phyloP scores from a whole-genome alignment of 2,113 vertebrate species.

The human region DNA sequence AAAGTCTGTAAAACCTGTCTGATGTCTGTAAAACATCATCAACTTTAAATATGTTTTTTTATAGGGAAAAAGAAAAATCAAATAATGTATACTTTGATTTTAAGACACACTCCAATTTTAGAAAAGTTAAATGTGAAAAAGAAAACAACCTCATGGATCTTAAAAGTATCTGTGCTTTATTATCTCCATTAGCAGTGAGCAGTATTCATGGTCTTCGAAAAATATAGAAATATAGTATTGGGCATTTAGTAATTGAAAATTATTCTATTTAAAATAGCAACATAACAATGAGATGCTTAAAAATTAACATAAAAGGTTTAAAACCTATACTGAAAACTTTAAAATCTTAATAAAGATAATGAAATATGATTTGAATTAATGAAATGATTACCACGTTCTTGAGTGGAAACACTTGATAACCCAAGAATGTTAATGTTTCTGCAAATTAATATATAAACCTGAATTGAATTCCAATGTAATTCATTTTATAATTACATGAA shows the following conservation, averaged over 20 bases:
- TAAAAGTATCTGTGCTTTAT: neutral
- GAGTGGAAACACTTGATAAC: neutral
- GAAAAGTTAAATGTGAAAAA: slow-evolving; percentile 9
- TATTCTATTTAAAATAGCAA: neutral
- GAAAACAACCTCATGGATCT: neutral
- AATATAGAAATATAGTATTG: neutral
- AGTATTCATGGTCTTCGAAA: neutral
- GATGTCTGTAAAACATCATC: neutral
- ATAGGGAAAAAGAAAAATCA: neutral
- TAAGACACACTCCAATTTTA: neutral
- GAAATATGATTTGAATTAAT: neutral
- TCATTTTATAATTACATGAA: neutral
- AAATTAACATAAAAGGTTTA: neutral
- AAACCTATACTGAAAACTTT: neutral
- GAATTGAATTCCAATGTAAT: neutral
- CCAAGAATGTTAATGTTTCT: neutral
- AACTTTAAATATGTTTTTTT: neutral
- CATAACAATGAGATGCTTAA: neutral
- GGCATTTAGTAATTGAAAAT: neutral
- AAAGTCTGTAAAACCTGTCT: neutral
- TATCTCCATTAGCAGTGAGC: neutral
- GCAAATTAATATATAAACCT: neutral
- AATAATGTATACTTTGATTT: neutral
- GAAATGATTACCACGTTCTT: neutral
- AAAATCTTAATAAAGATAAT: neutral